A percentile compares a stretch with the other conserved stretches of the same genome.
phyloP scores from a whole-genome alignment of 2,113 vertebrate genomes.

The Todiramphus saurophagus region DNA sequence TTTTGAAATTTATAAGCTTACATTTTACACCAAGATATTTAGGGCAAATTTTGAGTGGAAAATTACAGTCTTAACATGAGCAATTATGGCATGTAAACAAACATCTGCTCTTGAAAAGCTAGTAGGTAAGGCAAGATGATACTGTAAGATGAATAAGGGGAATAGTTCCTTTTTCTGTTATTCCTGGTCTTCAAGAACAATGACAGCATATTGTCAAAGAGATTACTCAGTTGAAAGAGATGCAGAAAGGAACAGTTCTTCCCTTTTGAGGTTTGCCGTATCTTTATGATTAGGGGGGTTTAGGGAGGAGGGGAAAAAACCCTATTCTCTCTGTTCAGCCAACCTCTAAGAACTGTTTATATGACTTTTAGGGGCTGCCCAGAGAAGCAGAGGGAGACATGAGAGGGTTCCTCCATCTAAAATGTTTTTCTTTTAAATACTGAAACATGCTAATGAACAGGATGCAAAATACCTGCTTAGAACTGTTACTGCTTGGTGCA shows the following conservation, averaged over 20 bases:
- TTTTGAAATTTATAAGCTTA: background rate
- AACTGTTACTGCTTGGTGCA: background rate
- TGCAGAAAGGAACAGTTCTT: background rate
- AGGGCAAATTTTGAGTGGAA: background rate
- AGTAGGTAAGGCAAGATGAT: background rate
- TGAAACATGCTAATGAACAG: background rate
- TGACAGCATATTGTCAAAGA: background rate
- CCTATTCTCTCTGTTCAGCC: background rate
- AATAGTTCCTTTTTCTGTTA: background rate
- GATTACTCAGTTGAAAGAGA: background rate
- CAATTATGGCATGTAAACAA: background rate
- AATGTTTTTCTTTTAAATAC: background rate
- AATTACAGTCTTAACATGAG: background rate
- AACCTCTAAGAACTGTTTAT: background rate
- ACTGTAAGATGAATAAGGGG: background rate
- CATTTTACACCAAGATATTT: background rate
- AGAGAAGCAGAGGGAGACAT: background rate
- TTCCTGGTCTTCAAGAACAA: background rate
- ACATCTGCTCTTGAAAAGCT: background rate
- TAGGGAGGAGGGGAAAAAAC: background rate
- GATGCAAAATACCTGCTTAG: background rate
- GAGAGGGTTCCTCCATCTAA: background rate
- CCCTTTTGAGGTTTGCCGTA: background rate
- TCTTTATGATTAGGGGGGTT: background rate
- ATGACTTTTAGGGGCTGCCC: background rate